These are phyloP conservation scores for Gyps fulvus DNA, from an alignment of 2,113 vertebrate species.

Conservation along the genomic window DNA sequence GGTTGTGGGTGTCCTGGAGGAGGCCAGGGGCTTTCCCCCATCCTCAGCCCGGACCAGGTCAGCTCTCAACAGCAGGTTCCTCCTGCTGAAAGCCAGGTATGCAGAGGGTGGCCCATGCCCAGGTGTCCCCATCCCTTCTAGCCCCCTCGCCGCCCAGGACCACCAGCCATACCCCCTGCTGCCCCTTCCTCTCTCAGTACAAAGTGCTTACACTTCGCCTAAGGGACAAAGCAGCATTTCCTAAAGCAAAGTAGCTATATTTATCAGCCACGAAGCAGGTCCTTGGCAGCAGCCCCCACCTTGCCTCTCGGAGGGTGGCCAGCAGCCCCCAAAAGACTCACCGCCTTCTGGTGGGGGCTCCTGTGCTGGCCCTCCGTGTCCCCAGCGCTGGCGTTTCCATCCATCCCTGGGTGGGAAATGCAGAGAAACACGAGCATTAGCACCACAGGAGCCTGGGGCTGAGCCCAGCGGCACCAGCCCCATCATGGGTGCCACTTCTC, in stretches of 20 bases:
- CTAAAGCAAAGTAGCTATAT: not conserved
- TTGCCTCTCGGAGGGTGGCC: not conserved
- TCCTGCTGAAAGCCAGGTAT: not conserved
- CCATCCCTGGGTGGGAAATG: slow-evolving; percentile 74
- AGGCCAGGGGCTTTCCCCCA: not conserved
- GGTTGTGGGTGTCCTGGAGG: not conserved
- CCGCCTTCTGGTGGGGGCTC: slow-evolving; percentile 54
- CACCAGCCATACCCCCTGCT: not conserved
- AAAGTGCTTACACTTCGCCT: not conserved
- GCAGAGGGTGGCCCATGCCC: not conserved
- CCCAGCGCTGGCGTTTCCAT: slow-evolving; percentile 63
- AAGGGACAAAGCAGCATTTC: not conserved
- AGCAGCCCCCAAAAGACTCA: slow-evolving; percentile 66
- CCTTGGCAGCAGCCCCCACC: not conserved
- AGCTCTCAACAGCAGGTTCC: fast-evolving
- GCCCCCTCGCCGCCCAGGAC: not conserved
- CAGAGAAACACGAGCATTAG: not conserved
- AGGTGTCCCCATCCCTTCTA: not conserved
- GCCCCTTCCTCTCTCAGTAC: not conserved
- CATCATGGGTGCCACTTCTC: fast-evolving
- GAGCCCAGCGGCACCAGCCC: not conserved
- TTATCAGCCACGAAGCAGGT: not conserved
- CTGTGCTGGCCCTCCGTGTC: slow-evolving; percentile 64
- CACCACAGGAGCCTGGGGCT: not conserved
- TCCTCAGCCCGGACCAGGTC: not conserved